phyloP scores from a whole-genome alignment of 2,797 vertebrate species.

The Cephalopachus bancanus region DNA sequence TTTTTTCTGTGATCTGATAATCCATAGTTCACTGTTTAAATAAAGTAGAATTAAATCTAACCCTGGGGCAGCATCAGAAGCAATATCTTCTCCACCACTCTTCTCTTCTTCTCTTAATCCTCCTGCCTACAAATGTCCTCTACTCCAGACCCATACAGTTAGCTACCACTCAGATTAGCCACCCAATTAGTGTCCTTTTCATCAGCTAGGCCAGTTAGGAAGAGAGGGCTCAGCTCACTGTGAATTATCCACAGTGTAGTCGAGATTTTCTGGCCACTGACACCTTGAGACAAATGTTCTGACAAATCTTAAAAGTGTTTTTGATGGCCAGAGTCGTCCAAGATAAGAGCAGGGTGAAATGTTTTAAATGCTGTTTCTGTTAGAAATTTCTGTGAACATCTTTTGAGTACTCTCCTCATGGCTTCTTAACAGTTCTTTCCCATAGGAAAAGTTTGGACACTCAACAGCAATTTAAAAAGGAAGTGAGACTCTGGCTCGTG shows the following conservation, averaged over 20 bases:
- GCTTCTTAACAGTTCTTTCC: constrained; percentile 36
- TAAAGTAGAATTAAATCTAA: constrained; percentile 37
- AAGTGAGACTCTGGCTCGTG: constrained; percentile 40
- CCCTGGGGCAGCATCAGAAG: constrained; percentile 1
- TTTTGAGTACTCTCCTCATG: not conserved
- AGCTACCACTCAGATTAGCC: not conserved
- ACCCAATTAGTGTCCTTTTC: not conserved
- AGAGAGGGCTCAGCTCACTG: not conserved
- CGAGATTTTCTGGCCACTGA: constrained; percentile 42
- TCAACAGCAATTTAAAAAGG: constrained; percentile 56
- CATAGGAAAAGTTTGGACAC: constrained; percentile 56
- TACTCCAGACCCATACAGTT: not conserved
- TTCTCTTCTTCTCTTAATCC: not conserved
- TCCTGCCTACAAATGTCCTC: not conserved
- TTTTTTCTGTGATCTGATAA: constrained; percentile 43
- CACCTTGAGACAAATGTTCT: constrained; percentile 28
- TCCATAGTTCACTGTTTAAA: constrained; percentile 30
- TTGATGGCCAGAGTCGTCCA: constrained; percentile 51
- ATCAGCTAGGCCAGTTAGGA: not conserved
- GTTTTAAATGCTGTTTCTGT: constrained; percentile 42
- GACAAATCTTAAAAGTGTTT: constrained; percentile 39
- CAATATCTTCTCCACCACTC: not conserved
- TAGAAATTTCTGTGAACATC: constrained; percentile 59
- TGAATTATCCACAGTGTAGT: not conserved
- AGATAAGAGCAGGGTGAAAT: not conserved